Conservation (phyloP, 2,888 invertebrate genomes). For the Eutolmus rufibarbis region DNA sequence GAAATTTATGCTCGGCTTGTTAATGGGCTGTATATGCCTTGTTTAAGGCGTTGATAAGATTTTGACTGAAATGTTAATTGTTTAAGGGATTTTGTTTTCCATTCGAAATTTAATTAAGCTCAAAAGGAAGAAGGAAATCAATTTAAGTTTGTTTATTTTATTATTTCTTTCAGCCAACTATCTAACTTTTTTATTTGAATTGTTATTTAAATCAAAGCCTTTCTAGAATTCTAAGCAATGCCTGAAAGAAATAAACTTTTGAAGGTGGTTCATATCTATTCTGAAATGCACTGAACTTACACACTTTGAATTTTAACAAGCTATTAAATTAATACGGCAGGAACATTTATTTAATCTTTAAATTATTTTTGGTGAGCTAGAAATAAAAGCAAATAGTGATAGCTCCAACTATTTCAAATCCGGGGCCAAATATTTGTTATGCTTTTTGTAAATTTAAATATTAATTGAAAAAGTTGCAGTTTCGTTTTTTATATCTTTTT, state of each 20-base stretch:
- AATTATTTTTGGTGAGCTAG: neutral
- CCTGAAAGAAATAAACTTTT: neutral
- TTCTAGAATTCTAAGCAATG: neutral
- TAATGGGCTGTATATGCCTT: neutral
- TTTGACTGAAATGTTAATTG: neutral
- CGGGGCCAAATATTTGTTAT: neutral
- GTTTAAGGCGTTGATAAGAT: neutral
- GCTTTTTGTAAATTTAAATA: too few relatives aligned
- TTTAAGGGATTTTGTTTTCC: neutral
- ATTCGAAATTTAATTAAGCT: neutral
- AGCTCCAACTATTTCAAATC: neutral
- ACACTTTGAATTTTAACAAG: neutral
- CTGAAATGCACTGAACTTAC: neutral
- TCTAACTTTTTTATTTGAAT: neutral
- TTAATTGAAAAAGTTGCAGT: neutral
- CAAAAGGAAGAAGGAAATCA: neutral
- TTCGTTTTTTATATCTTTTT: neutral
- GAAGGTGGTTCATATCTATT: neutral
- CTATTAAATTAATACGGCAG: neutral
- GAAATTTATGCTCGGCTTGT: neutral
- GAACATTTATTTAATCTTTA: neutral
- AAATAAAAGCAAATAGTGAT: neutral
- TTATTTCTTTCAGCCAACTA: neutral
- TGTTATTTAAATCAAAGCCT: neutral
- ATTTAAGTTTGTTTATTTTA: neutral